Percentiles rank a stretch among this genome's conserved stretches.
Evolutionary conservation across 2,888 invertebrate genomes (phyloP).

Genomic region (Pristionchus entomophagus): DNA sequence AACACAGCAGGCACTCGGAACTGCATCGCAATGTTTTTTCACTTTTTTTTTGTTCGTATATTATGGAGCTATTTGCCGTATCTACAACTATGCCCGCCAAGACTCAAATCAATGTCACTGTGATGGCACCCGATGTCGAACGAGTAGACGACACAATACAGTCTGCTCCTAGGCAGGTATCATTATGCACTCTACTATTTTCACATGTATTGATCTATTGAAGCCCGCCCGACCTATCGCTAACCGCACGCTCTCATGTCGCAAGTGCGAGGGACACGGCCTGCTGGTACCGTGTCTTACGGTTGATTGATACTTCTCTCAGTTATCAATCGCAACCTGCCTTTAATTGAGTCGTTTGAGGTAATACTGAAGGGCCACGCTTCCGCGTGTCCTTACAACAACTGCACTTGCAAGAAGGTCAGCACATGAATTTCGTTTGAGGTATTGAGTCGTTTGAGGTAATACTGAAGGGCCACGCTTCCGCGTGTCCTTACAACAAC

Average conservation of each 20-base stretch:
- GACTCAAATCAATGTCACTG: conserved; percentile 74
- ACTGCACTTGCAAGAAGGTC: conserved; percentile 74
- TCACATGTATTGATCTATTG: neutral
- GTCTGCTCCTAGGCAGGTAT: neutral
- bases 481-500: conserved; percentile 73
- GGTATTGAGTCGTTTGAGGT: no score
- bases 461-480: conserved; percentile 75
- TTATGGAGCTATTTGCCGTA: no score
- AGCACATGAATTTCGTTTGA: no score
- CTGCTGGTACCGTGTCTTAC: conserved; percentile 50
- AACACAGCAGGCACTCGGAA: conserved; percentile 49
- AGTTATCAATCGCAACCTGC: neutral
- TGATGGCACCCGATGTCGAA: conserved; percentile 74
- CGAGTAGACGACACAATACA: conserved; percentile 64
- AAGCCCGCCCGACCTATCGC: conserved; percentile 8
- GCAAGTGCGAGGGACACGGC: conserved; percentile 73
- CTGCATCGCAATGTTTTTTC: no score
- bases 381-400: conserved; percentile 73
- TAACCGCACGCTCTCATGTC: conserved; percentile 69
- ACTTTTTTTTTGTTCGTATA: no score
- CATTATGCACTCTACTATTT: neutral
- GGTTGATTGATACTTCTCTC: neutral
- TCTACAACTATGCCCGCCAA: conserved; percentile 70
- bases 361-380: conserved; percentile 76
- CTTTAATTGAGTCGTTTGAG: conserved; percentile 39